phyloP scores from a whole-genome alignment of 2,113 vertebrate genomes.

The Caloenas nicobarica region DNA sequence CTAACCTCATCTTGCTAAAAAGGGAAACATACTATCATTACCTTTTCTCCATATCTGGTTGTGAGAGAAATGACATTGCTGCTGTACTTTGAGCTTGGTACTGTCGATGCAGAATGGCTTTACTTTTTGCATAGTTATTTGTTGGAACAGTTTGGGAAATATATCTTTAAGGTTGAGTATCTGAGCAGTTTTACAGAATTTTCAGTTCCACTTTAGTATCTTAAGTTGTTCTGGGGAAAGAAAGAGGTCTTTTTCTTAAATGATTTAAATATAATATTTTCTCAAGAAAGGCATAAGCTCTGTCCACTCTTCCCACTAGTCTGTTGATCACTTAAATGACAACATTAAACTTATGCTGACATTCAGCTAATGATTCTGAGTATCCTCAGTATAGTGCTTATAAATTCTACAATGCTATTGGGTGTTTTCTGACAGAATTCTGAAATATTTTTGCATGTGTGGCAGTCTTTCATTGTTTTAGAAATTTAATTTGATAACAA shows the following conservation, averaged over 20 bases:
- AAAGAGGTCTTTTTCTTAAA: background rate
- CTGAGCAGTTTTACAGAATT: background rate
- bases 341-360: background rate
- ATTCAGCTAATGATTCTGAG: background rate
- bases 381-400: background rate
- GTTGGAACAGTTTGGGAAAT: background rate
- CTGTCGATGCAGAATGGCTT: background rate
- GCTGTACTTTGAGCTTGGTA: background rate
- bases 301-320: background rate
- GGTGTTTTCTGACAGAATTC: background rate
- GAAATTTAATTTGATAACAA: background rate
- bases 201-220: background rate
- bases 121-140: background rate
- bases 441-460: background rate
- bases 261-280: background rate
- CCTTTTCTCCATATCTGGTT: background rate
- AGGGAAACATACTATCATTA: background rate
- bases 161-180: fast-evolving
- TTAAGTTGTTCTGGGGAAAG: background rate
- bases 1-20: background rate
- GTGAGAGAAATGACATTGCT: background rate
- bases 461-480: background rate
- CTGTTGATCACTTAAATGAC: background rate
- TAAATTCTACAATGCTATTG: background rate
- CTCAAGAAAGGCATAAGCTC: background rate